phyloP scores from a whole-genome alignment of 2,113 vertebrate genomes.

The Boleophthalmus pectinirostris region DNA sequence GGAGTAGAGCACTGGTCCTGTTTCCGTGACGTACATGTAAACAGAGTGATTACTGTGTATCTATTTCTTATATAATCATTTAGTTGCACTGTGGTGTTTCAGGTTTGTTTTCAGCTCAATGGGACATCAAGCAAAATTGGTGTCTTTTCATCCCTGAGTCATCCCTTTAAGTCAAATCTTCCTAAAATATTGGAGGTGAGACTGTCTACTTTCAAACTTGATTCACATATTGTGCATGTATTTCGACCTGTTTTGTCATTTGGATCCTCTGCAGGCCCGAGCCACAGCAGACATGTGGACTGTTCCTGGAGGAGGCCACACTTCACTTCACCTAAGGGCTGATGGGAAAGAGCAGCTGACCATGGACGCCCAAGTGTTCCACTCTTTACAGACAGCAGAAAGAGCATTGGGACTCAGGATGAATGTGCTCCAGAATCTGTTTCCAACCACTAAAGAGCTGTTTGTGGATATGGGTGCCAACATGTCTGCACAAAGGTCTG shows the following conservation, averaged over 20 bases:
- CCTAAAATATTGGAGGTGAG: slow-evolving; percentile 71
- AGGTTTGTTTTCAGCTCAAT: slow-evolving; percentile 71
- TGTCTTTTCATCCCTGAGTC: slow-evolving; percentile 65
- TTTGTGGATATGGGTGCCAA: slow-evolving; percentile 74
- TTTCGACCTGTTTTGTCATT: slow-evolving; percentile 1
- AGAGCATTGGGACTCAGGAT: slow-evolving; percentile 52
- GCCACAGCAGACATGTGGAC: slow-evolving; percentile 47
- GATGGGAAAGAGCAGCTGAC: slow-evolving; percentile 65
- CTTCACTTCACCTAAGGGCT: slow-evolving; percentile 68
- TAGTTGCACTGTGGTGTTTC: not conserved
- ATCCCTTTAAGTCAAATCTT: slow-evolving; percentile 64
- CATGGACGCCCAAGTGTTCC: slow-evolving; percentile 67
- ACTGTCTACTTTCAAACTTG: not conserved
- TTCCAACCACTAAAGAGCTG: slow-evolving; percentile 56
- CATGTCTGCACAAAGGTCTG: slow-evolving; percentile 78
- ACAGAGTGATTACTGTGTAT: too few relatives aligned
- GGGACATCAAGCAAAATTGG: slow-evolving; percentile 52
- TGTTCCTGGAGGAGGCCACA: slow-evolving; percentile 52
- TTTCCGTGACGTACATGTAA: too few relatives aligned
- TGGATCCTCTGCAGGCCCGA: slow-evolving; percentile 65
- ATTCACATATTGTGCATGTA: not conserved
- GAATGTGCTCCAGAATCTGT: slow-evolving; percentile 73
- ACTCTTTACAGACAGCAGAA: slow-evolving; percentile 48
- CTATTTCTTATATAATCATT: not conserved
- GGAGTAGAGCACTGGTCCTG: too few relatives aligned